phyloP scores from a whole-genome alignment of 2,888 invertebrate genomes.

The Galerucella nymphaeae region DNA sequence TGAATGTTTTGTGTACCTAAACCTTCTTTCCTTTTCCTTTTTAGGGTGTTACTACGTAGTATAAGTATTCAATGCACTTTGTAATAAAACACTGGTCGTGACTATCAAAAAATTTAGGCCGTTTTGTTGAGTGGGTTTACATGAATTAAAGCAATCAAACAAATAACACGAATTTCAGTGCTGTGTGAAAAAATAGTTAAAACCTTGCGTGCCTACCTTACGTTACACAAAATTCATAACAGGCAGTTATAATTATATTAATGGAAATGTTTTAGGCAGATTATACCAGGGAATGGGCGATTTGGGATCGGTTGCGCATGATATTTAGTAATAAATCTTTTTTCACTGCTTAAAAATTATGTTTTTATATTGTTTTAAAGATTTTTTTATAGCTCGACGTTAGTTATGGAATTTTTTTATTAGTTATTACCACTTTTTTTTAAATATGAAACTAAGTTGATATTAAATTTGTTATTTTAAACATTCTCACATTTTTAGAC shows the following conservation, averaged over 20 bases:
- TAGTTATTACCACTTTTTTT: no score
- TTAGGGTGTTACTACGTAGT: no score
- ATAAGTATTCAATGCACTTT: no score
- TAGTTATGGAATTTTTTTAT: no score
- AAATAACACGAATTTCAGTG: conserved; percentile 8
- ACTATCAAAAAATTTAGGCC: neutral
- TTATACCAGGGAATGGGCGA: conserved; percentile 43
- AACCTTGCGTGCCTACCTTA: conserved; percentile 41
- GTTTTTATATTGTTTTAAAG: neutral
- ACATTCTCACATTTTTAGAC: no score
- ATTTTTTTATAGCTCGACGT: neutral
- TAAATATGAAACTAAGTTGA: no score
- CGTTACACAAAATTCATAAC: conserved; percentile 49
- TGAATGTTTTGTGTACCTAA: no score
- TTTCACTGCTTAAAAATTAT: conserved; percentile 25
- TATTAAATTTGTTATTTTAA: no score
- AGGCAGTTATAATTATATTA: conserved; percentile 50
- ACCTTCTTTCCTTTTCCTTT: no score
- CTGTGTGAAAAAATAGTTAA: conserved; percentile 17
- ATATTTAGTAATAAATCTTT: conserved; percentile 41
- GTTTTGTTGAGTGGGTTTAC: conserved; percentile 4
- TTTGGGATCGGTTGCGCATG: conserved; percentile 44
- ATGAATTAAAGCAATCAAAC: conserved; percentile 12
- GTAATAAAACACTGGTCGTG: neutral
- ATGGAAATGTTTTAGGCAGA: conserved; percentile 50